Percentiles rank a stretch among this genome's conserved stretches.
Evolutionary conservation across 2,797 vertebrate genomes (phyloP).

Genomic region (Acanthis flammea): DNA sequence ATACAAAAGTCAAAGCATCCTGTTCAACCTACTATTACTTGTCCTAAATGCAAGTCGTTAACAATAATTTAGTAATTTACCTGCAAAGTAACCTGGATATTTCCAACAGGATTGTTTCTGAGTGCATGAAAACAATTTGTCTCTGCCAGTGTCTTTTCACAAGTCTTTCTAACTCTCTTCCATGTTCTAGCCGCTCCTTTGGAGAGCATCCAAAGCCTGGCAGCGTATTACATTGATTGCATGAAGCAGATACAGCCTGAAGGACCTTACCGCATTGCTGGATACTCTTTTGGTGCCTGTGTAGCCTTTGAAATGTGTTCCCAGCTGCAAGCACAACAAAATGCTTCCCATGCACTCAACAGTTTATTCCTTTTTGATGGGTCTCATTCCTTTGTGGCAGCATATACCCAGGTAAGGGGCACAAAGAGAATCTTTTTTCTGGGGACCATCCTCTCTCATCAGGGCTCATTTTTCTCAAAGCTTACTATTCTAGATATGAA

Average conservation of each 20-base stretch:
- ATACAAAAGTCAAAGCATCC: neutral
- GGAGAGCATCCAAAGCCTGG: slow-evolving; percentile 90
- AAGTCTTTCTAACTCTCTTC: neutral
- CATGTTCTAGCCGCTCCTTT: slow-evolving; percentile 85
- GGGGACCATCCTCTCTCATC: neutral
- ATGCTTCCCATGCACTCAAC: slow-evolving; percentile 76
- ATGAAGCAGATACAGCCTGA: slow-evolving; percentile 88
- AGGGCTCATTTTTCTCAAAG: neutral
- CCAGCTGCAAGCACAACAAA: slow-evolving; percentile 86
- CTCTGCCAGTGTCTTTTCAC: neutral
- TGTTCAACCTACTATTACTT: neutral
- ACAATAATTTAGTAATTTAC: neutral
- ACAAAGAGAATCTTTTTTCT: neutral
- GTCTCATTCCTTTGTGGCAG: slow-evolving; percentile 92
- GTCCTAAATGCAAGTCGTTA: neutral
- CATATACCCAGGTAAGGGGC: slow-evolving; percentile 88
- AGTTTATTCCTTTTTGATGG: slow-evolving; percentile 92
- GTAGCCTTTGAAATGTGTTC: slow-evolving; percentile 98
- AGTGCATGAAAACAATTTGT: neutral
- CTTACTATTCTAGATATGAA: neutral
- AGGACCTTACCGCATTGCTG: slow-evolving; percentile 90
- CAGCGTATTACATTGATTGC: slow-evolving; percentile 87
- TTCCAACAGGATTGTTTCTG: neutral
- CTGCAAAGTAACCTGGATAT: neutral
- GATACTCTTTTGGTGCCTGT: slow-evolving; percentile 96